Conservation (phyloP, 2,113 vertebrate species). For the Takifugu bimaculatus region DNA sequence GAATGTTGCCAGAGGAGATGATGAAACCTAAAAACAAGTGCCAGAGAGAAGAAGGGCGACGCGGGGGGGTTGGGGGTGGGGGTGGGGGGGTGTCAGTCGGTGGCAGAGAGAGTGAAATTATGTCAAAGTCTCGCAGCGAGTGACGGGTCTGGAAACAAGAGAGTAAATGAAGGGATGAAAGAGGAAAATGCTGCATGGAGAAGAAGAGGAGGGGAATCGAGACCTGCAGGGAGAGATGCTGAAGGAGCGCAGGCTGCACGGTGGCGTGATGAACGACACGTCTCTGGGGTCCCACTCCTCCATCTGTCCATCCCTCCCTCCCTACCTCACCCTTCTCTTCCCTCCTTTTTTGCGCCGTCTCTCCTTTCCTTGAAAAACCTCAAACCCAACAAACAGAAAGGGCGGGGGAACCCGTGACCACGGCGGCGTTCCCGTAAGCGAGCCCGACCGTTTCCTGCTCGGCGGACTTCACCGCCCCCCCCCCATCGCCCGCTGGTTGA, state of each 20-base stretch:
- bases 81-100: not conserved
- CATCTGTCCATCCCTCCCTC: constrained; percentile 71
- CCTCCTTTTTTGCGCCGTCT: not conserved
- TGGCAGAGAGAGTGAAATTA: not conserved
- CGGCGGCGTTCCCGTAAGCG: too few relatives aligned
- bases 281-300: constrained; percentile 73
- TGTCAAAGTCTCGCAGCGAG: not conserved
- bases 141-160: not conserved
- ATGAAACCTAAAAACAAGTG: constrained; percentile 54
- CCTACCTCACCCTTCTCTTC: constrained; percentile 12
- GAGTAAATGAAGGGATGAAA: not conserved
- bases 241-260: constrained; percentile 60
- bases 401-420: too few relatives aligned
- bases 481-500: too few relatives aligned
- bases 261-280: constrained; percentile 74
- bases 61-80: not conserved
- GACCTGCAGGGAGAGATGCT: constrained; percentile 43
- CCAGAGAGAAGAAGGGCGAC: constrained; percentile 19
- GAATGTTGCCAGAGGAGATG: constrained; percentile 53
- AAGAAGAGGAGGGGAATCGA: constrained; percentile 7
- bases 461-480: too few relatives aligned
- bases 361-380: not conserved
- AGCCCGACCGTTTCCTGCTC: too few relatives aligned
- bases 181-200: not conserved
- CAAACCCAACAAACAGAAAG: too few relatives aligned